These are phyloP conservation scores for Euthynnus affinis DNA, from an alignment of 2,797 vertebrate species.

Conservation along the genomic window DNA sequence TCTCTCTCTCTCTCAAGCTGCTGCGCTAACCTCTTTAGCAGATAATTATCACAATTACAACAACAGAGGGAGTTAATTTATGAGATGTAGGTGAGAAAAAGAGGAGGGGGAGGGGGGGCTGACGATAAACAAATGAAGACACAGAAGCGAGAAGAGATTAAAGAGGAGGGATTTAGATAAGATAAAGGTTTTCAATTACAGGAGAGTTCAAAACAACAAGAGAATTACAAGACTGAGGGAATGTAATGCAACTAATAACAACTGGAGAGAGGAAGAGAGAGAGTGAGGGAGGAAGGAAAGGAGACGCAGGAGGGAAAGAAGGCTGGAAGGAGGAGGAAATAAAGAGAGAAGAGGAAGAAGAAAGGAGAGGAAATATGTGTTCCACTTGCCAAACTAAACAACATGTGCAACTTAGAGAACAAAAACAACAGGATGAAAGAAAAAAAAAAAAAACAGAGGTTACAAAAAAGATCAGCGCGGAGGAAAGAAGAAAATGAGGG, in stretches of 20 bases:
- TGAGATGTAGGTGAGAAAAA: constrained; percentile 41
- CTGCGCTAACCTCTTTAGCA: constrained; percentile 64
- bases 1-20: constrained; percentile 31
- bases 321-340: not conserved
- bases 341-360: too few species aligned
- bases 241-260: too few species aligned
- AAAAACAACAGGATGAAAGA: not conserved
- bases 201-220: not conserved
- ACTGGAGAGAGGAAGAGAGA: too few species aligned
- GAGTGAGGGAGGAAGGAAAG: too few species aligned
- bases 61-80: constrained; percentile 64
- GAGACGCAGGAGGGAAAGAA: not conserved
- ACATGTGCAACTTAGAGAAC: too few species aligned
- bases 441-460: not conserved
- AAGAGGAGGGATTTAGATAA: not conserved
- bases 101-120: not conserved
- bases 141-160: not conserved
- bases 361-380: too few species aligned
- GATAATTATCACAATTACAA: constrained; percentile 58
- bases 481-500: not conserved
- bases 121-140: constrained; percentile 29
- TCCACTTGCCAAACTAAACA: too few species aligned
- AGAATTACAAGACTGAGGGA: not conserved
- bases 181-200: constrained; percentile 12
- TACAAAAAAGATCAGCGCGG: not conserved